Base-by-base conservation (phyloP, 1,140 invertebrate species). In the Episyrphus balteatus region DNA sequence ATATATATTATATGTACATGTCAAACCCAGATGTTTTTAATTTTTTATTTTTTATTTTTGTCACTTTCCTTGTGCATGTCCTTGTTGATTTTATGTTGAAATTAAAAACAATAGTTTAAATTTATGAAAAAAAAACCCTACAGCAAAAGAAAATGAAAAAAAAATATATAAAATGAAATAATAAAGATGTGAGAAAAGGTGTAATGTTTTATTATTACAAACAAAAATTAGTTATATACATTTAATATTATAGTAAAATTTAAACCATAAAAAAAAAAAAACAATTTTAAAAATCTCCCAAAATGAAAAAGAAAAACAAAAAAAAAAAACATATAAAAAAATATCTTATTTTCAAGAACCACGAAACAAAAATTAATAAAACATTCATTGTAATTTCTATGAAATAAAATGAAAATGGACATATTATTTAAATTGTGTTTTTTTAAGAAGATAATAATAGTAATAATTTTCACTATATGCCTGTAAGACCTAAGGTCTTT, bases 351-450 rank as follows among this genome's bases (percentile, higher is more conserved):
- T 37, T n/a, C 36, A 37, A 37, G 15, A 37, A n/a, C 15, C 15
- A 14, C 36, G 15, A 17, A 37, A 37, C 13, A 37, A 37, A n/a
- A 14, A 17, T n/a, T 19, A 47, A 41, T 40, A 40, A 36, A 34
- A 38, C n/a, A 49, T 45, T 40, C 46, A 52, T 44, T 52, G 50
- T 49, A 49, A 52, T 52, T 52, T 52, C 50, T 52, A 52, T 52
- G 50, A 48, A 48, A 48, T 48, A 18, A 39, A 42, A 11, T 48
- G 34, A 9, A 48, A 44, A n/a, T 26, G 3, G 21, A 26, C 21
- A 26, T 5, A 26, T 26, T 26, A 26, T 26, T 26, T 26, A 26
- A 26, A 5, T 5, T 26, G 21, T 5, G 21, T 26, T 26, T 26
- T 26, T n/a, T n/a, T n/a, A n/a, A n/a, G n/a, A n/a, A n/a, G n/a